A percentile compares a stretch with the other conserved stretches of the same genome.
phyloP scores from a whole-genome alignment of 2,888 invertebrate species.

The Erebia epiphron region DNA sequence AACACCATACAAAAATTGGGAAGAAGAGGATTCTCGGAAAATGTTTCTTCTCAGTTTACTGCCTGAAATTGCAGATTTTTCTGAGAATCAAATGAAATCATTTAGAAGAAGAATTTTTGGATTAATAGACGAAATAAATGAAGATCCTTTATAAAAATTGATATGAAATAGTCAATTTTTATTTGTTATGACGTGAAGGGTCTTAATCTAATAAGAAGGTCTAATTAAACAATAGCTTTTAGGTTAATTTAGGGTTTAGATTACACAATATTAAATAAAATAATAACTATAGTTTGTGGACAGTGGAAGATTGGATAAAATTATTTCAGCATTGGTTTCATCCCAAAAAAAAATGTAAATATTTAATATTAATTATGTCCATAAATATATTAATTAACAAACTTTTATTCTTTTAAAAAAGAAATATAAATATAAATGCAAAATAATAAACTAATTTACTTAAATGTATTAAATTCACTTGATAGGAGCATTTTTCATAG shows the following conservation, averaged over 20 bases:
- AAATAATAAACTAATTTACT: not conserved
- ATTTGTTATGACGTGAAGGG: too few relatives aligned
- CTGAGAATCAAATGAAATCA: slow-evolving; percentile 8
- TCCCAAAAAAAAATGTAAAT: not conserved
- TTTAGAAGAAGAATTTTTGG: slow-evolving; percentile 13
- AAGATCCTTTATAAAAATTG: not conserved
- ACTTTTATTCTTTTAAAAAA: slow-evolving; percentile 1
- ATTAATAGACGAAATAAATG: slow-evolving; percentile 10
- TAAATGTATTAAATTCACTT: slow-evolving; percentile 79
- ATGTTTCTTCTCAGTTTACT: slow-evolving; percentile 15
- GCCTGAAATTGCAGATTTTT: slow-evolving; percentile 15
- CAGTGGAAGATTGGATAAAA: not conserved
- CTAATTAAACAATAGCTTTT: too few relatives aligned
- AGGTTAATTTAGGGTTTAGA: too few relatives aligned
- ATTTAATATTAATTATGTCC: not conserved
- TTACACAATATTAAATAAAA: too few relatives aligned
- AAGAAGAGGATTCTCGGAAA: not conserved
- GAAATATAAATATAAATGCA: slow-evolving; percentile 5
- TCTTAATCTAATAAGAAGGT: too few relatives aligned
- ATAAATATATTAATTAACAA: slow-evolving; percentile 6
- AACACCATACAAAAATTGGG: not conserved
- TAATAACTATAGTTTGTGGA: not conserved
- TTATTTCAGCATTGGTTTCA: not conserved
- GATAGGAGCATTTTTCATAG: slow-evolving; percentile 91
- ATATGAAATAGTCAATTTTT: too few relatives aligned